Evolutionary conservation across 35 echinoderm and acorn worm genomes (phyloP).

Genomic region (Amphiura filiformis): DNA sequence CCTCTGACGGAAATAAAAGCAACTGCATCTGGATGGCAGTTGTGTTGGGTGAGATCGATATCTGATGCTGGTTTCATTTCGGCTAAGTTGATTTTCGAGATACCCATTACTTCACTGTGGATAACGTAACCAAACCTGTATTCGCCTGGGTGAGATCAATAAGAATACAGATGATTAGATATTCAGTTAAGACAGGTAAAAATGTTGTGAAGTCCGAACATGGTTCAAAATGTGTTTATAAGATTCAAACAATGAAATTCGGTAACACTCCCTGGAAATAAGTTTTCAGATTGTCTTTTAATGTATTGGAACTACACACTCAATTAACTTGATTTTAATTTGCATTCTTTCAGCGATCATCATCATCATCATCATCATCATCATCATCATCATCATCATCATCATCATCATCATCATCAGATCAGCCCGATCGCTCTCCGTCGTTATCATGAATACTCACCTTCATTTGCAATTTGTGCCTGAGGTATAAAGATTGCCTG

Average conservation of each 20-base stretch:
- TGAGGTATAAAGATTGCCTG: constrained; percentile 60
- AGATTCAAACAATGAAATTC: too few relatives aligned
- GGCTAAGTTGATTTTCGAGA: constrained; percentile 69
- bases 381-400: too few relatives aligned
- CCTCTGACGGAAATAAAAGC: constrained; percentile 80
- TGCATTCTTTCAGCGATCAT: too few relatives aligned
- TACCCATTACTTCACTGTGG: constrained; percentile 60
- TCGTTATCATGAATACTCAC: constrained; percentile 13
- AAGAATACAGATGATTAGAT: not conserved
- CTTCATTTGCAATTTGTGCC: constrained; percentile 75
- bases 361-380: too few relatives aligned
- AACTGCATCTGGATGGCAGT: constrained; percentile 74
- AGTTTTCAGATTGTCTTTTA: too few relatives aligned
- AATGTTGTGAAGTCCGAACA: not conserved
- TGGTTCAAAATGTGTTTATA: too few relatives aligned
- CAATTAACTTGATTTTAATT: too few relatives aligned
- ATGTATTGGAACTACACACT: too few relatives aligned
- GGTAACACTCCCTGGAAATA: too few relatives aligned
- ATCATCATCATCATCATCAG: too few relatives aligned
- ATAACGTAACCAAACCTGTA: constrained; percentile 74
- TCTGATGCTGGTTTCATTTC: constrained; percentile 45
- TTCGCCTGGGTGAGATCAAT: constrained; percentile 21
- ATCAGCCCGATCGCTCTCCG: too few relatives aligned
- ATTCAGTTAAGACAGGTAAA: too few relatives aligned
- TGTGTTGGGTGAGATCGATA: constrained; percentile 63